These are phyloP conservation scores for Stichopus chloronotus DNA, from an alignment of 35 echinoderm and acorn worm genomes.

Conservation along the genomic window DNA sequence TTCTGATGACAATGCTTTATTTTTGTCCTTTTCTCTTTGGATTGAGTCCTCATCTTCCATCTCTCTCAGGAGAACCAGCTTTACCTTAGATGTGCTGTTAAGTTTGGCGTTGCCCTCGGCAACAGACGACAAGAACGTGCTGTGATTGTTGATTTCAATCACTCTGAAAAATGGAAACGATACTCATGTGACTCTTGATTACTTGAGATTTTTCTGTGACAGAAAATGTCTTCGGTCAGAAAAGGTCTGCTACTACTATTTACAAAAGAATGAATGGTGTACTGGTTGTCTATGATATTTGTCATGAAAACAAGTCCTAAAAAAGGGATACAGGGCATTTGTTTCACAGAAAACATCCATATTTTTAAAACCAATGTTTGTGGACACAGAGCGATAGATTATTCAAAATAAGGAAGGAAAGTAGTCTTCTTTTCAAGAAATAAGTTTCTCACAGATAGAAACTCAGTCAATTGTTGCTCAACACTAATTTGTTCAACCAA, in stretches of 20 bases:
- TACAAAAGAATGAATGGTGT: no score
- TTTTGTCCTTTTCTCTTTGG: slow-evolving; percentile 21
- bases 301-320: no score
- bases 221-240: no score
- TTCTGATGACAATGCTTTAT: slow-evolving; percentile 52
- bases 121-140: slow-evolving; percentile 50
- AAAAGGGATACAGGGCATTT: no score
- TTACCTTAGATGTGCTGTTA: slow-evolving; percentile 64
- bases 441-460: no score
- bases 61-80: slow-evolving; percentile 76
- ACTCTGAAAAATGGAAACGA: slow-evolving; percentile 43
- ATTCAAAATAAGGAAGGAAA: background rate
- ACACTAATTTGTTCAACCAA: no score
- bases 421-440: background rate
- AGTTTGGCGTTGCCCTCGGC: slow-evolving; percentile 76
- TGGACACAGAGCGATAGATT: no score
- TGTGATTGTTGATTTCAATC: slow-evolving; percentile 78
- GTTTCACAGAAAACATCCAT: no score
- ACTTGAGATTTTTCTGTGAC: background rate
- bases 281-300: no score
- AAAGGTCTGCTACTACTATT: no score
- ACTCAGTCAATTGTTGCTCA: no score
- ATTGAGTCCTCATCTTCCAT: slow-evolving; percentile 24
- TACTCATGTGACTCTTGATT: background rate
- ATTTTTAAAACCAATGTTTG: no score